Conservation (phyloP, 2,888 invertebrate species). For the Sinodicranocentrus sp. region DNA sequence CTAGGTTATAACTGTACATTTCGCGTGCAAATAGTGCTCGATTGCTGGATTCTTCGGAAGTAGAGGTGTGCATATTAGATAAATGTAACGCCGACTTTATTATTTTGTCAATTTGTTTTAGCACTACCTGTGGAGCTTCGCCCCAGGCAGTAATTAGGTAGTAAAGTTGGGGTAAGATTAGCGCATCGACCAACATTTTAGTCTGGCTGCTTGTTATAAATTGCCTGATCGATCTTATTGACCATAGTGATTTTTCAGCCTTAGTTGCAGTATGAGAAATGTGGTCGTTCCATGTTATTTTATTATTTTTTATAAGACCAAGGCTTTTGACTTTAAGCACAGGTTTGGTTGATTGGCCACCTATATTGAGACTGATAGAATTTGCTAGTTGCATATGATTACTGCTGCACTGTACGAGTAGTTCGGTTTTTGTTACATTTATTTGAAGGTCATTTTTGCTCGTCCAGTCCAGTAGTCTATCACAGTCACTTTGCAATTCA, state of each 20-base stretch:
- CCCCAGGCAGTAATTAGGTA: conserved; percentile 26
- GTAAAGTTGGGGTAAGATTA: conserved; percentile 6
- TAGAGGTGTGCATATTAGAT: background rate
- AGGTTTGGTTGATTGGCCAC: background rate
- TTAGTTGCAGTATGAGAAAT: conserved; percentile 1
- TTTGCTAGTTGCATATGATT: background rate
- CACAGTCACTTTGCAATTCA: conserved; percentile 11
- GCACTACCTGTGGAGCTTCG: too few relatives aligned
- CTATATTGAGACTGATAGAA: background rate
- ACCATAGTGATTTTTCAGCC: conserved; percentile 4
- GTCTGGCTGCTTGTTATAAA: conserved; percentile 3
- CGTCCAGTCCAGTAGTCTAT: background rate
- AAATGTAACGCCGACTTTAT: background rate
- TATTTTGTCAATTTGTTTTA: too few relatives aligned
- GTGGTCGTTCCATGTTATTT: background rate
- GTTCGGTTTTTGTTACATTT: conserved; percentile 19
- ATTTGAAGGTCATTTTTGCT: conserved; percentile 5
- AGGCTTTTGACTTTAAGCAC: conserved; percentile 17
- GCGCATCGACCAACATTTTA: background rate
- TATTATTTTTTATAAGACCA: conserved; percentile 31
- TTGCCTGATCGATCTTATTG: background rate
- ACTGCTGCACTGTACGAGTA: background rate
- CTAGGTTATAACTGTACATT: background rate
- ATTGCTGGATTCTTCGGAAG: background rate
- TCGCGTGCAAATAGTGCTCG: background rate